phyloP scores from a whole-genome alignment of 2,797 vertebrate species.

The Malacoctenus gilli region DNA sequence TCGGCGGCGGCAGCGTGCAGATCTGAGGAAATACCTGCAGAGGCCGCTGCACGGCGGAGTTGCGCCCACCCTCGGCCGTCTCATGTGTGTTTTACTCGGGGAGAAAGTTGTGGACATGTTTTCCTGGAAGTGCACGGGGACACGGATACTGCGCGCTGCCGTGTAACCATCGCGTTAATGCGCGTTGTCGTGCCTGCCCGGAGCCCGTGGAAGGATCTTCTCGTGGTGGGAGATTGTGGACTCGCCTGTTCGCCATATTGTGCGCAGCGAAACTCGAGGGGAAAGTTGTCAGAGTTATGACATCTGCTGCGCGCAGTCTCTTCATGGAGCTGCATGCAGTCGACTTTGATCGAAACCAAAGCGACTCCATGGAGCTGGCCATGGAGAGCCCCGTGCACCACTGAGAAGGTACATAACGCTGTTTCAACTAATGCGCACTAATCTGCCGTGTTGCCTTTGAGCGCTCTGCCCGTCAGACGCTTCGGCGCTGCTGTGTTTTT shows the following conservation, averaged over 20 bases:
- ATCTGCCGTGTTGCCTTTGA: constrained; percentile 21
- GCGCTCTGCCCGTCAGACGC: constrained; percentile 18
- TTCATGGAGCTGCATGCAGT: constrained; percentile 71
- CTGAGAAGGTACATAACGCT: constrained; percentile 56
- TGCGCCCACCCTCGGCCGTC: constrained; percentile 31
- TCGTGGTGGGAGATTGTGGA: constrained; percentile 29
- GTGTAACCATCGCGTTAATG: constrained; percentile 17
- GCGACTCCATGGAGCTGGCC: constrained; percentile 66
- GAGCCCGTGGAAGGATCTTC: constrained; percentile 40
- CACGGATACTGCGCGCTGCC: constrained; percentile 51
- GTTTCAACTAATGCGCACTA: constrained; percentile 20
- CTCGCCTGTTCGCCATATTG: constrained; percentile 69
- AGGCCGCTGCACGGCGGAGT: constrained; percentile 40
- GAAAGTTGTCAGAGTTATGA: constrained; percentile 77
- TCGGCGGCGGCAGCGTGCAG: background rate
- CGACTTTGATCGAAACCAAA: constrained; percentile 78
- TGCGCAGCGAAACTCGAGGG: constrained; percentile 64
- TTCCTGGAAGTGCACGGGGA: constrained; percentile 65
- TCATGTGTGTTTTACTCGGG: constrained; percentile 45
- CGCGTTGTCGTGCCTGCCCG: constrained; percentile 8
- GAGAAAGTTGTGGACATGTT: constrained; percentile 79
- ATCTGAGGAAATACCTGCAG: constrained; percentile 49
- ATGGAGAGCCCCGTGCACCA: constrained; percentile 59
- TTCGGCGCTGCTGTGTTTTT: constrained; percentile 63
- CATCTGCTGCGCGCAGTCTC: constrained; percentile 75